Conservation (phyloP, 2,888 invertebrate genomes). For the Anthrax anthrax region DNA sequence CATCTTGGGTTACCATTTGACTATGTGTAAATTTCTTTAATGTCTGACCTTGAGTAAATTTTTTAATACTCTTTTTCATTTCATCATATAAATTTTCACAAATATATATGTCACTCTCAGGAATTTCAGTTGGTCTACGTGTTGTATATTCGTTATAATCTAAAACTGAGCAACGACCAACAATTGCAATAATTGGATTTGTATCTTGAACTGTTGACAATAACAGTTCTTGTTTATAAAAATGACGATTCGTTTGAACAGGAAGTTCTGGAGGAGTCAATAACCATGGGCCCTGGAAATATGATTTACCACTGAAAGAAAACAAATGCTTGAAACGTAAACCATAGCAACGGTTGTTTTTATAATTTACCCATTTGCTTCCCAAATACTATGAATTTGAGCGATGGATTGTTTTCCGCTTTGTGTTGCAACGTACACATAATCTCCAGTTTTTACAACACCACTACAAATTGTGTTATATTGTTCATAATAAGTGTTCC, state of each 20-base stretch:
- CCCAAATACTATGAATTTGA: constrained; percentile 91
- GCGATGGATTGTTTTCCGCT: constrained; percentile 83
- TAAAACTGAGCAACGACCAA: constrained; percentile 81
- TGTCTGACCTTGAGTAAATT: constrained; percentile 43
- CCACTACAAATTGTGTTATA: constrained; percentile 74
- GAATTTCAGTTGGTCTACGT: constrained; percentile 84
- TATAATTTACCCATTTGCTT: constrained; percentile 57
- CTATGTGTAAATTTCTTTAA: constrained; percentile 70
- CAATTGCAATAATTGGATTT: constrained; percentile 78
- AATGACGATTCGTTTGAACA: constrained; percentile 56
- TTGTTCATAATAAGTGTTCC: constrained; percentile 83
- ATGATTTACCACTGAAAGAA: constrained; percentile 63
- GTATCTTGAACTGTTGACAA: constrained; percentile 83
- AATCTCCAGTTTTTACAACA: constrained; percentile 80
- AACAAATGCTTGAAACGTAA: background rate
- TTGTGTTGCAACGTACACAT: constrained; percentile 85
- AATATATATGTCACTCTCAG: constrained; percentile 82
- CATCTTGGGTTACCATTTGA: constrained; percentile 81
- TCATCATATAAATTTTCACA: constrained; percentile 89
- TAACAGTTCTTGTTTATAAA: constrained; percentile 88
- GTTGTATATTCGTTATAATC: constrained; percentile 81
- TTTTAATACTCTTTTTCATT: constrained; percentile 58
- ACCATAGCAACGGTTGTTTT: background rate
- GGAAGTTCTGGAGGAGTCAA: constrained; percentile 72
- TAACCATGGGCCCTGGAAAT: constrained; percentile 89